Evolutionary conservation across 2,888 invertebrate genomes (phyloP).

Genomic region (Heliconius sara): DNA sequence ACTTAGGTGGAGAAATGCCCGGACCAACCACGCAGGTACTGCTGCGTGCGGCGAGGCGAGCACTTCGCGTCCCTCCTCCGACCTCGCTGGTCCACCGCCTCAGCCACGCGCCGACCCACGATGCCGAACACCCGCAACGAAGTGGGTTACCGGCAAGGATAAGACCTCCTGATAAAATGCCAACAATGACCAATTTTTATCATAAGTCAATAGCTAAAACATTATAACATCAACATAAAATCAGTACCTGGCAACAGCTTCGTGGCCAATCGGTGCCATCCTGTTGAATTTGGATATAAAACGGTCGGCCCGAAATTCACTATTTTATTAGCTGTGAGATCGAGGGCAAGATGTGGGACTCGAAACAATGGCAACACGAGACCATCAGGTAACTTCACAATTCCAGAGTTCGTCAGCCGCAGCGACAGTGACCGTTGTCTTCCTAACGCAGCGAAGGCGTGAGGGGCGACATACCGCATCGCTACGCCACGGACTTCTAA

Average conservation of each 20-base stretch:
- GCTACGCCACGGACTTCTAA: conserved; percentile 90
- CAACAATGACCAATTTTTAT: not conserved
- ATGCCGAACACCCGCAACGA: conserved; percentile 92
- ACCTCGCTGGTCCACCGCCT: conserved; percentile 93
- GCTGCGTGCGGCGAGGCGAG: conserved; percentile 57
- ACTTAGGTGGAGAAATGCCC: conserved; percentile 58
- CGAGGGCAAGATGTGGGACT: conserved; percentile 90
- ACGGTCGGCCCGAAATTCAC: conserved; percentile 88
- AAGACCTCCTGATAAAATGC: conserved; percentile 83
- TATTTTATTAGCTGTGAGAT: conserved; percentile 90
- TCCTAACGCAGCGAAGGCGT: conserved; percentile 88
- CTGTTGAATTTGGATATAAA: conserved; percentile 91
- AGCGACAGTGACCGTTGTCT: conserved; percentile 88
- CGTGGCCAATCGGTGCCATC: conserved; percentile 92
- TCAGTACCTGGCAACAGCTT: conserved; percentile 88
- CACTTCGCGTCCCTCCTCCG: conserved; percentile 84
- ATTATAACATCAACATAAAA: not conserved
- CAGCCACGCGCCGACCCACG: conserved; percentile 94
- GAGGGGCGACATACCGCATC: conserved; percentile 86
- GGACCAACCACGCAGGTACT: conserved; percentile 61
- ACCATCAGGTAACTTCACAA: conserved; percentile 89
- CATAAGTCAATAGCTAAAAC: not conserved
- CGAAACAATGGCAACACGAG: conserved; percentile 87
- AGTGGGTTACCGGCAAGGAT: conserved; percentile 90
- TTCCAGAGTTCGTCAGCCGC: conserved; percentile 87